Base-by-base conservation (phyloP, 2,113 vertebrate species). In the Eclectus roratus region DNA sequence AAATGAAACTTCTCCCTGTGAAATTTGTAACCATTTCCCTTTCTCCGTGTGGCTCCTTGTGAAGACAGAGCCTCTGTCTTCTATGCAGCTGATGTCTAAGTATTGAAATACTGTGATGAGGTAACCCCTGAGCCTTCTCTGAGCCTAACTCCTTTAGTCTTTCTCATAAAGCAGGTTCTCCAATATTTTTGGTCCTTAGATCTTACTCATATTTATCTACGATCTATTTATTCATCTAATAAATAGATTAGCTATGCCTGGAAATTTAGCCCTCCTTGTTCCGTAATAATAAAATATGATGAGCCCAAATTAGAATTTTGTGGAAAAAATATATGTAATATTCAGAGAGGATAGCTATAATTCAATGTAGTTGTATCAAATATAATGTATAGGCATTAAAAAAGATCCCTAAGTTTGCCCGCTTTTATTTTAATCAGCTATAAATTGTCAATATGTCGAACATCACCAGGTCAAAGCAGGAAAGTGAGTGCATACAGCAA, bases 351-450 rank as follows among this genome's bases (percentile, higher is more conserved):
- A 56, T n/a, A 39, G 5, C 3, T 86, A 55, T 47, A 60, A 52
- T 66, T 80, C 11, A 89, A 49, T 31, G 12, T n/a, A 27, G 33
- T 44, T 70, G 1, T 1, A 43, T 56, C 46, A 87, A 87, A 63
- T 56, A 47, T 17, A 84, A 65, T 39, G 12, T 18, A 37, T 11
- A 29, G 33, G 9, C 6, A 28, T 52, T 27, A 3, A 79, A 87
- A 88, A 61, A 23, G 2, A 18, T 39, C 14, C 35, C 15, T 14
- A 27, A 9, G 1, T 19, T 69, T 80, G 0, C 1, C 24, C 0
- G 4, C 4, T 66, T 69, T 27, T 78, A 74, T 50, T 64, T 70
- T 64, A 50, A 27, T 83, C 74, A 37, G 9, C 10, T 81, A 50
- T 35, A 69, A 71, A 52, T 76, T 58, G 2, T 52, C n/a, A 76